Evolutionary conservation across 2,113 vertebrate genomes (phyloP).

Genomic region (Melospiza melodia): DNA sequence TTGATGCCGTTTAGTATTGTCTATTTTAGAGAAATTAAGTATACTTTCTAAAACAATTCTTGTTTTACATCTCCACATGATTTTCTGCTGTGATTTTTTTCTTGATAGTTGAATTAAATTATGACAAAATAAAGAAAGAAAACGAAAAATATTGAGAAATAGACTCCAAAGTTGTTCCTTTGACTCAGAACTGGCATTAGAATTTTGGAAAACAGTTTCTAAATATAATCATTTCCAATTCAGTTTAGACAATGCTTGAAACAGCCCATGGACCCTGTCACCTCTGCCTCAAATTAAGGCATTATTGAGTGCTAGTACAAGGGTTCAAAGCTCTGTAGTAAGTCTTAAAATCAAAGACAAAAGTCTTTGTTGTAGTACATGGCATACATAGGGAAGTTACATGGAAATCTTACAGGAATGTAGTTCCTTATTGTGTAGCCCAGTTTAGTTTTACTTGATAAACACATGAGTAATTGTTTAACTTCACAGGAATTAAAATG

Average conservation of each 20-base stretch:
- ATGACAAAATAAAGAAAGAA: background rate
- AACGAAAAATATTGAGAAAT: background rate
- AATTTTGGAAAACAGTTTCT: background rate
- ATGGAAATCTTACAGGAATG: slow-evolving; percentile 4
- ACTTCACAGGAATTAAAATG: slow-evolving; percentile 15
- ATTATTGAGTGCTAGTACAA: background rate
- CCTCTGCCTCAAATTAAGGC: background rate
- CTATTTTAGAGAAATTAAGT: background rate
- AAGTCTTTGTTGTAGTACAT: background rate
- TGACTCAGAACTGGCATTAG: background rate
- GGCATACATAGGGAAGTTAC: background rate
- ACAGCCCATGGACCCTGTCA: background rate
- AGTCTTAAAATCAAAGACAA: background rate
- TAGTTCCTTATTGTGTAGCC: background rate
- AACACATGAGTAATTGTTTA: slow-evolving; percentile 27
- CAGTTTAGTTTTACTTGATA: background rate
- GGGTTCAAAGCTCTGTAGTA: background rate
- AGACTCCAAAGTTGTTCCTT: background rate
- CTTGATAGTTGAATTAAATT: background rate
- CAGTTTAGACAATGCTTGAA: background rate
- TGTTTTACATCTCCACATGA: background rate
- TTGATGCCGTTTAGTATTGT: background rate
- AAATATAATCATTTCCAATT: background rate
- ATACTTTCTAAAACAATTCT: background rate
- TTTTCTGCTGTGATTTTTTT: background rate